Evolutionary conservation across 2,888 invertebrate species (phyloP).

Genomic region (Craniophora ligustri): DNA sequence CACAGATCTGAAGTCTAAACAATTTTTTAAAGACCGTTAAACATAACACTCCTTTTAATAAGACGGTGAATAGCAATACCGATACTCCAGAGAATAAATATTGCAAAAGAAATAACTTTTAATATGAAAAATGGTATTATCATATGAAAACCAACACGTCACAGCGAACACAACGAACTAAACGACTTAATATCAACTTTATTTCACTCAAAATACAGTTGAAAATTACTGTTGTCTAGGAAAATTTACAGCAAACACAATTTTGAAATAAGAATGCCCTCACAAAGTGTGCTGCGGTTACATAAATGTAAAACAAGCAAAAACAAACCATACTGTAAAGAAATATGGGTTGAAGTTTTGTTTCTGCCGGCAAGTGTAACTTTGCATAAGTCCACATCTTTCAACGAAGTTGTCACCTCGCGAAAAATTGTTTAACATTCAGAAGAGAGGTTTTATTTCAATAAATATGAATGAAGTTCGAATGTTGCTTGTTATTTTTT

Average conservation of each 20-base stretch:
- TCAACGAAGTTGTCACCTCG: constrained; percentile 65
- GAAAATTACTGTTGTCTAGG: constrained; percentile 21
- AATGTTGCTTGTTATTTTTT: constrained; percentile 64
- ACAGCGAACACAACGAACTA: constrained; percentile 9
- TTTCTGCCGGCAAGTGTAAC: background rate
- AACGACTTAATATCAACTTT: constrained; percentile 39
- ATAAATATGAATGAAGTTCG: constrained; percentile 71
- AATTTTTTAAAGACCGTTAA: constrained; percentile 52
- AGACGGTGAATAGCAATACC: constrained; percentile 56
- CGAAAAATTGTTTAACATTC: constrained; percentile 68
- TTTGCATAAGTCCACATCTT: constrained; percentile 55
- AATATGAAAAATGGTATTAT: constrained; percentile 88
- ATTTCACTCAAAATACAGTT: rapidly evolving
- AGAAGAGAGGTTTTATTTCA: constrained; percentile 64
- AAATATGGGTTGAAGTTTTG: background rate
- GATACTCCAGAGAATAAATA: constrained; percentile 57
- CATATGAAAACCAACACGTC: constrained; percentile 64
- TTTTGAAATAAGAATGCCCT: constrained; percentile 53
- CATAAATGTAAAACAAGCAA: background rate
- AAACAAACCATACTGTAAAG: background rate
- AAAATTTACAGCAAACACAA: constrained; percentile 44
- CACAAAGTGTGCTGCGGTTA: constrained; percentile 27
- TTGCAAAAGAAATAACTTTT: constrained; percentile 78
- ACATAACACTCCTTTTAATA: constrained; percentile 50
- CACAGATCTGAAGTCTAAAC: constrained; percentile 32